A percentile compares a stretch with the other conserved stretches of the same genome.
Evolutionary conservation across 2,888 invertebrate genomes (phyloP).

Genomic region (Branchipolynoe longqiensis): DNA sequence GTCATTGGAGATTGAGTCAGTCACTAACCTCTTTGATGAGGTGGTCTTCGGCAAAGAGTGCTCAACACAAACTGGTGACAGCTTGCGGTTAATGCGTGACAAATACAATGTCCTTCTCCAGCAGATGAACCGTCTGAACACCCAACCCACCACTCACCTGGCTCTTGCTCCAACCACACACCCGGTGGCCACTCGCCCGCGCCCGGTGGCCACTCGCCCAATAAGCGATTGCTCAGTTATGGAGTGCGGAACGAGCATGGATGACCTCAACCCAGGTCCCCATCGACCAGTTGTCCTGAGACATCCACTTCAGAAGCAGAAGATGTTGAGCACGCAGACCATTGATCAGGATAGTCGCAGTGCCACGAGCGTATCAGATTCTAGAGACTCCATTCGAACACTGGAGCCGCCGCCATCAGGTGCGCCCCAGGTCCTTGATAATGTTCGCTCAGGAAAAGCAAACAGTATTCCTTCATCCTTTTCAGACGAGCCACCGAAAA

Average conservation of each 20-base stretch:
- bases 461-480: not conserved
- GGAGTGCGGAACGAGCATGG: constrained; percentile 14
- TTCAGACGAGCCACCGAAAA: not conserved
- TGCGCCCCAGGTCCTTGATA: too few species aligned
- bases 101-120: not conserved
- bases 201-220: too few species aligned
- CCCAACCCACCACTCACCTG: too few species aligned
- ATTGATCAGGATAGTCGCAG: not conserved
- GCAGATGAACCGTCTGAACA: not conserved
- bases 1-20: constrained; percentile 15
- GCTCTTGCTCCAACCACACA: too few species aligned
- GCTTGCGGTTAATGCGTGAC: not conserved
- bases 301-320: not conserved
- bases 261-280: not conserved
- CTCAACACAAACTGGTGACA: constrained; percentile 36
- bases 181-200: too few species aligned
- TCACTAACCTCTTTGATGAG: constrained; percentile 4
- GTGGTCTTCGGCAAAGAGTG: constrained; percentile 19
- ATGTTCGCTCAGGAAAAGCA: not conserved
- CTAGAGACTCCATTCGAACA: not conserved
- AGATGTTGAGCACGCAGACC: too few species aligned
- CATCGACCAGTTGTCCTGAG: not conserved
- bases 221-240: constrained; percentile 20
- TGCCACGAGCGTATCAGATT: not conserved
- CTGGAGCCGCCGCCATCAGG: not conserved